These are phyloP conservation scores for Condylura cristata DNA, from an alignment of 2,113 vertebrate species.

Conservation along the genomic window DNA sequence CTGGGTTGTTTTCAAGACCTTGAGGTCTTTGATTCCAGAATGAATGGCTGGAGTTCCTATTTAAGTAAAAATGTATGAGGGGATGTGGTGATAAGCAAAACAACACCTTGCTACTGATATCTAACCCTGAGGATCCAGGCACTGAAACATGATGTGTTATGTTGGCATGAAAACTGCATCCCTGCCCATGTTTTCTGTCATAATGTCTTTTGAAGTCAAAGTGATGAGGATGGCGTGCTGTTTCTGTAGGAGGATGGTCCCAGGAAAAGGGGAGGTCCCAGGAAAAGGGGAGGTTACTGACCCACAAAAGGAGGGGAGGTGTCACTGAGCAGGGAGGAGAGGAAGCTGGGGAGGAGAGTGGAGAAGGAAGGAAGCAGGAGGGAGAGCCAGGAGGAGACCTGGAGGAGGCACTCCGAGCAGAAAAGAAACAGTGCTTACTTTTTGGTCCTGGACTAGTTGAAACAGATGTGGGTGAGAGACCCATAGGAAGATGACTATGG, in stretches of 20 bases:
- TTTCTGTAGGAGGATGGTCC: not conserved
- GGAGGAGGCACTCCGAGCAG: too few relatives aligned
- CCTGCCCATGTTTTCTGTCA: not conserved
- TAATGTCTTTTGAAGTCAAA: not conserved
- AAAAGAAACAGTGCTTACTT: too few relatives aligned
- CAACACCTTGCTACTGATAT: not conserved
- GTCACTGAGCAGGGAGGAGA: too few relatives aligned
- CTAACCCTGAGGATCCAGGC: not conserved
- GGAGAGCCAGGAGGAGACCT: too few relatives aligned
- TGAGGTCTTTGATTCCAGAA: slow-evolving; percentile 94
- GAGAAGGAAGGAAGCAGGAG: too few relatives aligned
- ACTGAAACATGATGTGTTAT: not conserved
- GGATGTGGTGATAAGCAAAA: not conserved
- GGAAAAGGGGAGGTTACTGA: too few relatives aligned
- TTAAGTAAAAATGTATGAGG: slow-evolving; percentile 6
- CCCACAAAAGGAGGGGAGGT: too few relatives aligned
- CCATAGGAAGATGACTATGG: too few relatives aligned
- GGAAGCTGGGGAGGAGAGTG: too few relatives aligned
- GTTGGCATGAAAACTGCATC: not conserved
- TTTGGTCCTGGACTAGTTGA: too few relatives aligned
- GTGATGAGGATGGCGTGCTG: not conserved
- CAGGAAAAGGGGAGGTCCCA: too few relatives aligned
- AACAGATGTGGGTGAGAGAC: too few relatives aligned
- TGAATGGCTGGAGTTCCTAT: slow-evolving; percentile 90
- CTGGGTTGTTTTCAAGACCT: slow-evolving; percentile 95